Base-by-base conservation (phyloP, 1,140 invertebrate species). In the Drosophila rhopaloa region DNA sequence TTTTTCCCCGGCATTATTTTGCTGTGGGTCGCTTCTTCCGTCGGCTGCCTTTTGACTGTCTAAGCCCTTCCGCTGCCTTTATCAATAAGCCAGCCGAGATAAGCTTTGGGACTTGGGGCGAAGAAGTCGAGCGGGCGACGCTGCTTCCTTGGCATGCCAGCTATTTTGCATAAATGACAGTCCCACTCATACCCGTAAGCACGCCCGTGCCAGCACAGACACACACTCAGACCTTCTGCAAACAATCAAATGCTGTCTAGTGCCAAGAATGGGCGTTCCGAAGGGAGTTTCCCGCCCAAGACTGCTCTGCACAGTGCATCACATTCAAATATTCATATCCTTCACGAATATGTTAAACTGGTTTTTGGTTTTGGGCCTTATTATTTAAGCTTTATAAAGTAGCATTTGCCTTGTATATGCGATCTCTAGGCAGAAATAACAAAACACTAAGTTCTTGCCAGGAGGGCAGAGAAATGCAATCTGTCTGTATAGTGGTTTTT, bases 81-180 rank as follows among this genome's bases (percentile, higher is more conserved):
- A 85, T 85, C 82, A 85, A 88, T 88, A 82, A 79, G 81, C 76
- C 81, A 63, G 66, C 40, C 10, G 61, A 82, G 79, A 88, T 86
- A 86, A 88, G 85, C 83, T 67, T 54, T 62, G 61, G 40, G 66
- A 35, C 41, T 56, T 47, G 68, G 76, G 79, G 59, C 60, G 29
- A 4, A 35, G 76, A 68, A 68, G 46, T 63, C 10, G 37, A 44
- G 32, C 29, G 29, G 29, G 8, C 56, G 16, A 40, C 41, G 14
- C 74, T 32, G 71, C 83, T 88, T 88, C 83, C 83, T 88, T 77
- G 59, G 54, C 83, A 80, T 83, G 83, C 53, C 83, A 89, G 79
- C 81, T 85, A 85, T 77, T 88, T 88, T 88, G 84, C 81, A 85
- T 88, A 88, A 88, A 70, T 83, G 79, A 83, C 73, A 77, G 54